Conservation (phyloP, 2,113 vertebrate species). For the Cervus canadensis region DNA sequence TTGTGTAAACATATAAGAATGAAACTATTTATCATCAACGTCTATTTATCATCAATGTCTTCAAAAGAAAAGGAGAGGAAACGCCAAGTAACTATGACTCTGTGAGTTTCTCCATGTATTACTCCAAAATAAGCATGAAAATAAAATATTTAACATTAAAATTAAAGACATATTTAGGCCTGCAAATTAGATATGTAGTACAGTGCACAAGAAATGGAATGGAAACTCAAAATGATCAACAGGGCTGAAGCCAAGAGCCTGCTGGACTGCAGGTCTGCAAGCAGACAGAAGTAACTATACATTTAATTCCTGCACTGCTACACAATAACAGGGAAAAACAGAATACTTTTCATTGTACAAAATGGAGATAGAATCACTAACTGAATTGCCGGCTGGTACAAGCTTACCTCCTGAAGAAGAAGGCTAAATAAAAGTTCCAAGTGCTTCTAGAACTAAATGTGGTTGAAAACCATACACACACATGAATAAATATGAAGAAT, state of each 20-base stretch:
- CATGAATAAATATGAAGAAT: background rate
- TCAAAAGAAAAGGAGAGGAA: background rate
- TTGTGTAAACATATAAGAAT: background rate
- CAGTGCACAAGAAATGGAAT: background rate
- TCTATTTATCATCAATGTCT: background rate
- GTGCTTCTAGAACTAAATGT: background rate
- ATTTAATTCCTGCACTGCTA: background rate
- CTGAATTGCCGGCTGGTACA: background rate
- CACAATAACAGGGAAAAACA: background rate
- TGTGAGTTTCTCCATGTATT: background rate
- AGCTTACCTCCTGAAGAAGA: background rate
- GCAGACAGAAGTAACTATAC: background rate
- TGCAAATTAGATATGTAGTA: background rate
- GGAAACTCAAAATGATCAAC: background rate
- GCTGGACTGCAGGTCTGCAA: background rate
- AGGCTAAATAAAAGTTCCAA: background rate
- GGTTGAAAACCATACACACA: background rate
- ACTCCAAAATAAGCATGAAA: conserved; percentile 27
- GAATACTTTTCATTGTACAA: background rate
- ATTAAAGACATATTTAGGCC: background rate
- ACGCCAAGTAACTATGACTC: background rate
- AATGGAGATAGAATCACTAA: background rate
- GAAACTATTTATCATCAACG: background rate
- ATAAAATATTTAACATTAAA: conserved; percentile 28
- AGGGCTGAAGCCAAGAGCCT: background rate